Evolutionary conservation across 2,888 invertebrate genomes (phyloP).

Genomic region (Hirtodrosophila trivittata): DNA sequence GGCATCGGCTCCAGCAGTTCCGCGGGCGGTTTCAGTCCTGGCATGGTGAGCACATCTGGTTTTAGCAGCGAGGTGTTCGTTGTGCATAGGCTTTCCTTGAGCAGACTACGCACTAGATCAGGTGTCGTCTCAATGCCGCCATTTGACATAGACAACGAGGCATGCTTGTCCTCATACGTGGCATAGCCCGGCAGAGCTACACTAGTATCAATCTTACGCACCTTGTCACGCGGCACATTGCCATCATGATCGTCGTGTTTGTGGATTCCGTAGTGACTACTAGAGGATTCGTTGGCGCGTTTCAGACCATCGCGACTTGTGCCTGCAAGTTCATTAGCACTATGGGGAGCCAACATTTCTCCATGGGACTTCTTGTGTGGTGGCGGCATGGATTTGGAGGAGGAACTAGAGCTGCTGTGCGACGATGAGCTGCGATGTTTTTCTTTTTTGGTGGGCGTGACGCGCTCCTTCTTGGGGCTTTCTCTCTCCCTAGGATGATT

Average conservation of each 20-base stretch:
- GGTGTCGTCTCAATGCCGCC: constrained; percentile 90
- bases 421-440: constrained; percentile 73
- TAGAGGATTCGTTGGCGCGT: constrained; percentile 70
- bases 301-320: constrained; percentile 63
- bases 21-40: constrained; percentile 79
- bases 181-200: constrained; percentile 40
- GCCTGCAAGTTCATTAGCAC: constrained; percentile 61
- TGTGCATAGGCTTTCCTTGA: constrained; percentile 87
- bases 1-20: constrained; percentile 80
- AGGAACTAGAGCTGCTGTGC: constrained; percentile 13
- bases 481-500: constrained; percentile 74
- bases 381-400: constrained; percentile 62
- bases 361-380: constrained; percentile 63
- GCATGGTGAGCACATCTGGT: constrained; percentile 72
- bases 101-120: constrained; percentile 88
- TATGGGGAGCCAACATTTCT: constrained; percentile 42
- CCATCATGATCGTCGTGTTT: constrained; percentile 75
- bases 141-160: constrained; percentile 84
- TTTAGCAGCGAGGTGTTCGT: constrained; percentile 76
- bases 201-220: constrained; percentile 77
- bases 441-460: constrained; percentile 82
- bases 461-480: constrained; percentile 82
- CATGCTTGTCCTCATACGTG: constrained; percentile 65
- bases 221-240: constrained; percentile 75
- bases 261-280: constrained; percentile 58